Base-by-base conservation (phyloP, 2,888 invertebrate species). In the Agrenia bidenticulata region DNA sequence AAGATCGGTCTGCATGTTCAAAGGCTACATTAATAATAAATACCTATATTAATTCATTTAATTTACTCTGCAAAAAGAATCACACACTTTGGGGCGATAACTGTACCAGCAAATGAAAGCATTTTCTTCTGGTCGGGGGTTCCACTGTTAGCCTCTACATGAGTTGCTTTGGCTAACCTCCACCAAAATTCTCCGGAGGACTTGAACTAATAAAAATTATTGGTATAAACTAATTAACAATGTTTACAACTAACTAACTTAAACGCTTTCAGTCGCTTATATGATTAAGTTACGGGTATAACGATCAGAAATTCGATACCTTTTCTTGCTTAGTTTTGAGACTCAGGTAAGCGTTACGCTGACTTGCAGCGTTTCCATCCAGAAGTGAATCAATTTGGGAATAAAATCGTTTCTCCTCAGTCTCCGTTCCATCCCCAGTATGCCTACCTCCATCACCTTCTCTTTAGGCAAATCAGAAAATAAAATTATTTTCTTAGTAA, bases 1-100 rank as follows among this genome's bases (percentile, higher is more conserved):
- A 77, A 21, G 87, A 84, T 66, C 79, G 78, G 60, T 82, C 79
- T 60, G 87, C 87, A 67, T 82, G 82, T 41, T 83, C 81, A 54
- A 85, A 81, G 54, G 87, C 87, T 85, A 70, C 53, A 76, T n/a
- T n/a, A n/a, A n/a, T n/a, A n/a, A n/a, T n/a, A n/a, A n/a, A n/a
- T n/a, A n/a, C n/a, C n/a, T n/a, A n/a, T n/a, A n/a, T n/a, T n/a
- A n/a, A n/a, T n/a, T n/a, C n/a, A n/a, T n/a, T n/a, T n/a, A n/a
- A n/a, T n/a, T n/a, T n/a, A n/a, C n/a, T n/a, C n/a, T n/a, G 32
- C 60, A 32, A 37, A 2, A 24, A 54, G 5, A 24, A 53, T 17
- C 39, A 9, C 15, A 54, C 5, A 37, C 26, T 11, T 39, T 11
- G 4, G 5, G 32, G 32, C 4, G 32, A 32, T 7, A 32, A 32